phyloP scores from a whole-genome alignment of 2,113 vertebrate species.

The Corythoichthys intestinalis region DNA sequence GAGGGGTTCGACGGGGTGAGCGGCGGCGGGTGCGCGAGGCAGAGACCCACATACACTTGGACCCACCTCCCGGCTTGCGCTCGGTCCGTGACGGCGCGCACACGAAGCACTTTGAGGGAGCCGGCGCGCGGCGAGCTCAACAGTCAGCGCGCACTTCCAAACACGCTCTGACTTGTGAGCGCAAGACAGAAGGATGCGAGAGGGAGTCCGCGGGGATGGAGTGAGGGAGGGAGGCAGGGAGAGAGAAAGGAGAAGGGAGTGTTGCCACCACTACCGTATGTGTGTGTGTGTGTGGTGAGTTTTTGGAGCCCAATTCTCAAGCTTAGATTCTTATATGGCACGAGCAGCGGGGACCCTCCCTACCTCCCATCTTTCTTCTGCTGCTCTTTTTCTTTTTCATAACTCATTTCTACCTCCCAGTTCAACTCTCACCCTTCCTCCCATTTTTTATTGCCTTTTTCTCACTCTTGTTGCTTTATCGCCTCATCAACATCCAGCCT shows the following conservation, averaged over 20 bases:
- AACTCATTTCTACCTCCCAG: constrained; percentile 23
- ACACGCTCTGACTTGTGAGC: constrained; percentile 61
- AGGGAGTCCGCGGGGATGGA: constrained; percentile 24
- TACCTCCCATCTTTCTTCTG: constrained; percentile 32
- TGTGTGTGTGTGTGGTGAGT: constrained; percentile 56
- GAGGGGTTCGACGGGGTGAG: constrained; percentile 48
- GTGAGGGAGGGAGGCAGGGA: constrained; percentile 22
- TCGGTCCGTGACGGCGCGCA: constrained; percentile 53
- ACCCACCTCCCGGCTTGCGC: constrained; percentile 50
- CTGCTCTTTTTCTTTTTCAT: constrained; percentile 28
- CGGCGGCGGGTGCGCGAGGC: constrained; percentile 55
- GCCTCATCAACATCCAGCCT: constrained; percentile 60
- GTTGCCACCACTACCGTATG: constrained; percentile 60
- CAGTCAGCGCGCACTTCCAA: constrained; percentile 58
- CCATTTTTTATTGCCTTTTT: neutral
- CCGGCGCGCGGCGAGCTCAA: constrained; percentile 42
- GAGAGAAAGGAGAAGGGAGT: constrained; percentile 23
- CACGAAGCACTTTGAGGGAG: constrained; percentile 35
- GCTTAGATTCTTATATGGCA: constrained; percentile 76
- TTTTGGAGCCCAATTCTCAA: constrained; percentile 73
- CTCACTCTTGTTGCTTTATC: constrained; percentile 35
- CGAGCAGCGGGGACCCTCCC: constrained; percentile 33
- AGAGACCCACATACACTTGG: constrained; percentile 70
- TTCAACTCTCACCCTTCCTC: constrained; percentile 22
- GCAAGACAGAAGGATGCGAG: constrained; percentile 58